Percentiles rank a stretch among this genome's conserved stretches.
These are phyloP conservation scores for Drosophila fungiperda DNA, from an alignment of 2,888 invertebrate species.

Conservation along the genomic window DNA sequence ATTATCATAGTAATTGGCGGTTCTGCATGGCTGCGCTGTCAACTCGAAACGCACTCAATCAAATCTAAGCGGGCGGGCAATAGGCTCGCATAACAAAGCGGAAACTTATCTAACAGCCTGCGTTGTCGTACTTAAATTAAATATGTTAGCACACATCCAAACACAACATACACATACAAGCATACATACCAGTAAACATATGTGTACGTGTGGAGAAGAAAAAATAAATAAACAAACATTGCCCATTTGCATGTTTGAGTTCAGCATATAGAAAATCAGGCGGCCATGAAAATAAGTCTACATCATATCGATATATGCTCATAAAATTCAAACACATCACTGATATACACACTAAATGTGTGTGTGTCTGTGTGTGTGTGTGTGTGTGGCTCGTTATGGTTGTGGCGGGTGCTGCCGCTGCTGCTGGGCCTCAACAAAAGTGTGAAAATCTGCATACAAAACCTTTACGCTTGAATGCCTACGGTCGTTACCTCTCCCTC, in stretches of 20 bases:
- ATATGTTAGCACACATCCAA: constrained; percentile 1
- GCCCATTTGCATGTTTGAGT: constrained; percentile 59
- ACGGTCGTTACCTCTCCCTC: constrained; percentile 6
- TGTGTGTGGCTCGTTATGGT: constrained; percentile 34
- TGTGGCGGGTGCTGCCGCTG: not conserved
- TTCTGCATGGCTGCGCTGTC: constrained; percentile 52
- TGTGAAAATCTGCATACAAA: constrained; percentile 67
- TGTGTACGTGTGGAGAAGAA: not conserved
- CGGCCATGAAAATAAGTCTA: constrained; percentile 77
- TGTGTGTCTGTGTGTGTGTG: constrained; percentile 7
- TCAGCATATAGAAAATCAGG: constrained; percentile 59
- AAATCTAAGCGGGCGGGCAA: constrained; percentile 67
- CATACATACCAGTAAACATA: not conserved
- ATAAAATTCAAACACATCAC: constrained; percentile 76
- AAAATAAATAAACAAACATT: not conserved
- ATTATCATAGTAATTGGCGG: constrained; percentile 66
- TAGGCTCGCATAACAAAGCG: constrained; percentile 62
- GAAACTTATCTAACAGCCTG: constrained; percentile 68
- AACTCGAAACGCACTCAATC: constrained; percentile 72
- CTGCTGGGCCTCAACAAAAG: constrained; percentile 25
- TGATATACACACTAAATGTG: constrained; percentile 21
- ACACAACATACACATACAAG: not conserved
- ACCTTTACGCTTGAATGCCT: constrained; percentile 67
- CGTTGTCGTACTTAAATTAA: constrained; percentile 42
- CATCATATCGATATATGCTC: constrained; percentile 61